Base-by-base conservation (phyloP, 2,797 vertebrate species). In the Danio aesculapii region DNA sequence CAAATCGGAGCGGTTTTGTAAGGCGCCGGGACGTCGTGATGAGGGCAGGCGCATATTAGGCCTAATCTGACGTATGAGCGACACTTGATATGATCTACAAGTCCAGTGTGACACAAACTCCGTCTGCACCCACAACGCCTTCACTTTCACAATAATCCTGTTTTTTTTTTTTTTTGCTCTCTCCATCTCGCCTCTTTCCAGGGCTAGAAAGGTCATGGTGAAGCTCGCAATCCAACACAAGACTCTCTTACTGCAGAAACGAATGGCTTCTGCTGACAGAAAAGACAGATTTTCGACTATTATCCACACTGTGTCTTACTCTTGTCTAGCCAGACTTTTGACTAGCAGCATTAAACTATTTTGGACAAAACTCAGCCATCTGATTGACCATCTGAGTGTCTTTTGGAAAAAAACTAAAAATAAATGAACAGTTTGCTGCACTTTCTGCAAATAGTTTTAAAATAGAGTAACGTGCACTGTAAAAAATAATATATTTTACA, bases 51-150 rank as follows among this genome's bases (percentile, higher is more conserved):
- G 59, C 68, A 46, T 53, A 71, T 79, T 71, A 71, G 58, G 58
- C 58, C 68, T 79, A 71, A 79, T 79, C 77, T 79, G 68, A 79
- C 57, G 14, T 79, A 8, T 79, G 77, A 79, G 67, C 12, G 68
- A 72, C 77, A 63, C 47, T 72, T 79, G 77, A 79, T 79, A 71
- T 62, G 57, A 70, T 70, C 82, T 75, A 75, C 69, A 73, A 72
- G 69, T 69, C 70, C n/a, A 44, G 66, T 70, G 71, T 70, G 50
- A 71, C 57, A 64, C 58, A 58, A 75, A 77, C 68, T 70, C 47
- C 1, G 6, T 59, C 63, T 67, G 80, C 30, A n/a, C 57, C 44
- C 74, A 83, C 41, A 73, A 46, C 53, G 6, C 17, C 63, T 47
- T 67, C 52, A 6, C 14, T 68, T 30, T 47, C 43, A 59, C 14